Evolutionary conservation across 1,140 invertebrate species (phyloP), one percentile per base, ranked within the genome.

Genomic region (Cryptotermes secundus): DNA sequence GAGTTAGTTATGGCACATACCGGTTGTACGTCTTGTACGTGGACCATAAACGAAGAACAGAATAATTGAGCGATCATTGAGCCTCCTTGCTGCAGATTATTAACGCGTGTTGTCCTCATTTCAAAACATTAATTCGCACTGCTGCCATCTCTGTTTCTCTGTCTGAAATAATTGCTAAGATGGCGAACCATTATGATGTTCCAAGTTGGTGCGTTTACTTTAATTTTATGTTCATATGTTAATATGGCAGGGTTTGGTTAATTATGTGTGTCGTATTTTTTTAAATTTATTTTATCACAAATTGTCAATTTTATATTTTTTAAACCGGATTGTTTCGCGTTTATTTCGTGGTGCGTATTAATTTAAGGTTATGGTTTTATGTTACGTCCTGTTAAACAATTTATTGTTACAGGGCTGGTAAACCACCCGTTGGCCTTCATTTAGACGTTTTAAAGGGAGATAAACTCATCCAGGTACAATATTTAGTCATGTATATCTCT

Each of bases 371-470:
- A 85, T 59, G 12, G 86, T 83, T 42, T 83, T 84, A 82, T 12
- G 72, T 82, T 84, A 84, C 45, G 85, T 82, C 82, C 88, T 87
- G 87, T 26, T 12, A 59, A 72, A 9, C 26, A 16, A n/a, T 31
- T 88, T 85, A 87, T 86, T 89, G 85, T 92, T 93, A 87, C 88
- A 98, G 98, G 99, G 98, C 98, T 87, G 97, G 97, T 31, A 99
- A 99, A 91, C 98, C 99, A 83, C 97, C 98, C 34, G 94, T 96
- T 79, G 99, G 99, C 26, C 92, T 99, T 81, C 99, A 99, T 92
- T 93, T 99, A 87, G 99, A 99, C 92, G 98, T 99, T 9, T 90
- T 97, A 83, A 99, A 99, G 91, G 97, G 96, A 80, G 97, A 98
- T 81, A 99, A 99, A 91, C 91, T 99, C 80, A 96, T 99, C 86